These are phyloP conservation scores for Melanostoma scalare DNA, from an alignment of 2,888 invertebrate species.

Conservation along the genomic window DNA sequence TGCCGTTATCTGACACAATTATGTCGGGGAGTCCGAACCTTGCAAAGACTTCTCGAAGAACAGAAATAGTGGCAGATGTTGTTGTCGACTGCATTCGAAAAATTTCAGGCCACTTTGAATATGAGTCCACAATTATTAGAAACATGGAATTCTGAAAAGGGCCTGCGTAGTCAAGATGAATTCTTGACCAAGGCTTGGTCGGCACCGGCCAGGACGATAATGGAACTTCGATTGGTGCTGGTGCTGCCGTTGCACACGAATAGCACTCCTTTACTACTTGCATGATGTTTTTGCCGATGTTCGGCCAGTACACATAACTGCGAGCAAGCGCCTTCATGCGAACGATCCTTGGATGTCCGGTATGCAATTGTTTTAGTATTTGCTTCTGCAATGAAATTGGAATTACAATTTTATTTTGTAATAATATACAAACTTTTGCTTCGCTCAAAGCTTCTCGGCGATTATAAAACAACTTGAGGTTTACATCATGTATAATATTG, in stretches of 20 bases:
- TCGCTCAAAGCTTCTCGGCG: conserved; percentile 1
- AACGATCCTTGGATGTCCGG: neutral
- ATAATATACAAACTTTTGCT: conserved; percentile 1
- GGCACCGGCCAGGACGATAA: conserved; percentile 71
- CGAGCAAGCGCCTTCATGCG: conserved; percentile 37
- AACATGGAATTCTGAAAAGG: conserved; percentile 63
- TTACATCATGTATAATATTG: neutral
- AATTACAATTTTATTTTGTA: conserved; percentile 15
- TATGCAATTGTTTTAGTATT: neutral
- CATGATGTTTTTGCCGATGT: conserved; percentile 74
- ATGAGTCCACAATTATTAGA: conserved; percentile 27
- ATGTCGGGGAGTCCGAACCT: conserved; percentile 12
- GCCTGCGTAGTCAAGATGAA: conserved; percentile 81
- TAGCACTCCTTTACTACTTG: conserved; percentile 44
- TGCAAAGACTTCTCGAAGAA: conserved; percentile 19
- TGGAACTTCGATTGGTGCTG: conserved; percentile 71
- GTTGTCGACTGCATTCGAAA: neutral
- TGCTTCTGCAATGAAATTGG: conserved; percentile 2
- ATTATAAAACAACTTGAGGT: neutral
- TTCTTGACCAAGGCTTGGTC: conserved; percentile 76
- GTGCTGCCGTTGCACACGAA: conserved; percentile 72
- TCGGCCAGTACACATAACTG: conserved; percentile 75
- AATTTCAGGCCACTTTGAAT: conserved; percentile 34
- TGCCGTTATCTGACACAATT: conserved; percentile 68
- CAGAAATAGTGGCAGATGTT: neutral